Evolutionary conservation across 2,888 invertebrate species (phyloP), one percentile per base, ranked within the genome.

Genomic region (Tetramorium bicarinatum): DNA sequence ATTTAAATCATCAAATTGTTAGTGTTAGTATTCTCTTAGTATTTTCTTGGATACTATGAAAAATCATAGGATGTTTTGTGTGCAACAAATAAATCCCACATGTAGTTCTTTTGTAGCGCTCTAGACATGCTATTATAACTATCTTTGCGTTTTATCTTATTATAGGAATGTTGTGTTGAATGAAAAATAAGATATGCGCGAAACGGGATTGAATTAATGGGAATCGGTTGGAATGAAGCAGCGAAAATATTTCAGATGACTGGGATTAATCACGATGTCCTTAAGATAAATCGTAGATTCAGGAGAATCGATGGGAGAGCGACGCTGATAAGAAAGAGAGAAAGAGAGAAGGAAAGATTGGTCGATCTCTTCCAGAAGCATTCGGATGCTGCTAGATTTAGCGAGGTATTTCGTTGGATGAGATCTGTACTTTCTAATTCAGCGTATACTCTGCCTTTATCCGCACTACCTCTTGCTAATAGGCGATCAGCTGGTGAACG

Each of bases 401-500:
- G 71, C 69, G 34, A 54, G 67, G 21, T 34, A 56, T 44, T 79
- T 79, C 21, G 21, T 21, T 25, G 52, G 56, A 79, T 79, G 59
- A 49, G 59, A 76, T 82, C 82, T 47, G 49, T 38, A 82, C 82
- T 87, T 85, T 85, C 86, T 85, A 86, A 87, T 87, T 71, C 76
- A 54, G 18, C 64, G 64, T 52, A 49, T 44, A 34, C 54, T 72
- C 66, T 61, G 66, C 61, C 34, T 83, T 62, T 77, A 66, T 44
- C 67, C n/a, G 71, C 64, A 59, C 56, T 81, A 25, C 49, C 34
- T 47, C 64, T 54, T 83, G 69, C 81, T 88, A 90, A 89, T 84
- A 80, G 76, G 47, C 85, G 85, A 89, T 91, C 89, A 86, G 87
- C 84, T 82, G 91, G 83, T 59, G 87, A 89, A 84, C 89, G 82